Conservation (phyloP, 2,888 invertebrate genomes). For the Oxytorus armatus region DNA sequence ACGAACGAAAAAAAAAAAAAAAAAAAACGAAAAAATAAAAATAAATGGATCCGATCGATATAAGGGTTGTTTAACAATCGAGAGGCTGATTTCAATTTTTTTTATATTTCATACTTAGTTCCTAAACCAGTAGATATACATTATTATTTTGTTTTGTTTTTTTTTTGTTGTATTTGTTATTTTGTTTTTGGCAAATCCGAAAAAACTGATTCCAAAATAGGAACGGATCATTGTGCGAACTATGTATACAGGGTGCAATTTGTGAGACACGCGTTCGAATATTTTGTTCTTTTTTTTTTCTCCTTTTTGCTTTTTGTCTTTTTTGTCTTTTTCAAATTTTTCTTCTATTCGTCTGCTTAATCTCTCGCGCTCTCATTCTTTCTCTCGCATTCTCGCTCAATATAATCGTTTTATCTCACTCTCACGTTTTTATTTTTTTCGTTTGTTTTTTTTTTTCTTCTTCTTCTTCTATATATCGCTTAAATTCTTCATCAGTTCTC, state of each 20-base stretch:
- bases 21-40: constrained; percentile 28
- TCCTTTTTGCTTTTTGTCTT: constrained; percentile 46
- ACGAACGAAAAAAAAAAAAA: not conserved
- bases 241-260: constrained; percentile 82
- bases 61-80: constrained; percentile 58
- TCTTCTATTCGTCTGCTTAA: constrained; percentile 70
- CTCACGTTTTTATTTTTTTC: constrained; percentile 49
- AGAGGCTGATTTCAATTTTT: constrained; percentile 60
- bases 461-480: constrained; percentile 64
- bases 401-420: constrained; percentile 65
- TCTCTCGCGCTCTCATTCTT: constrained; percentile 59
- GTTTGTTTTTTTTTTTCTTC: constrained; percentile 64
- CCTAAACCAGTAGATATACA: constrained; percentile 67
- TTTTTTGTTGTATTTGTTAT: too few species aligned
- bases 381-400: constrained; percentile 64
- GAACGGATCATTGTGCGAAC: constrained; percentile 83
- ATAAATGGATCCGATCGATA: constrained; percentile 53
- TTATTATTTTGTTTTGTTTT: constrained; percentile 59
- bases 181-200: constrained; percentile 80
- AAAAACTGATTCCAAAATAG: constrained; percentile 82
- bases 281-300: constrained; percentile 55
- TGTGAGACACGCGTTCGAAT: constrained; percentile 75
- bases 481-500: constrained; percentile 75
- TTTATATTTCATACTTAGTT: constrained; percentile 65
- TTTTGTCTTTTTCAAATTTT: constrained; percentile 60